Conservation (phyloP, 2,888 invertebrate species). For the Protonemura montana region DNA sequence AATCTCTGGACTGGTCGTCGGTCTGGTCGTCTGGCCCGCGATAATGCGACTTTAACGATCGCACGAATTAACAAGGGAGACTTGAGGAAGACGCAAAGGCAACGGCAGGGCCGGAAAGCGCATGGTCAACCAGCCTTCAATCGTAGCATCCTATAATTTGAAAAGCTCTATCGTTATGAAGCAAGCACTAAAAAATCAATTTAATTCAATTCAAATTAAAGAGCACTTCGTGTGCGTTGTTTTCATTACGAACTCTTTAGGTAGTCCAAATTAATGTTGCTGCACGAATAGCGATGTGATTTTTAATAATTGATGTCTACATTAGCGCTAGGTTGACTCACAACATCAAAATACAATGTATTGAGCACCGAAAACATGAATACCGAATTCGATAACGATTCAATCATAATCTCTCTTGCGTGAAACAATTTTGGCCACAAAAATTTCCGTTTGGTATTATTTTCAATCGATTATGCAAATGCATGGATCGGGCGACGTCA, state of each 20-base stretch:
- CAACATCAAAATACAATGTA: background rate
- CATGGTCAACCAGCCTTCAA: background rate
- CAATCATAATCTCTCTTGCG: background rate
- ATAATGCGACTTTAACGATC: slow-evolving; percentile 39
- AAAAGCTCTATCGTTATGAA: background rate
- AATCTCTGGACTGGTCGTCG: background rate
- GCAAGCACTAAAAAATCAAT: background rate
- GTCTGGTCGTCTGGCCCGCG: slow-evolving; percentile 17
- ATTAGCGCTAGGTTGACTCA: background rate
- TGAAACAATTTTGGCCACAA: background rate
- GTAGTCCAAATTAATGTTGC: background rate
- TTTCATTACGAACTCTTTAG: background rate
- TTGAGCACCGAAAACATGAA: background rate
- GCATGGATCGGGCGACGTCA: background rate
- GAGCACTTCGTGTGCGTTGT: background rate
- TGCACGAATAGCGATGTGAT: background rate
- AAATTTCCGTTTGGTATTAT: background rate
- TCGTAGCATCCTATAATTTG: background rate
- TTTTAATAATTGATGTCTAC: background rate
- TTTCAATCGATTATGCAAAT: slow-evolving; percentile 27
- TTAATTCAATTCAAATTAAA: background rate
- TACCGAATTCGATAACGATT: background rate
- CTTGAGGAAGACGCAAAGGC: background rate
- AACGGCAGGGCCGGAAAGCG: background rate
- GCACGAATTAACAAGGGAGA: background rate